phyloP scores from a whole-genome alignment of 2,113 vertebrate genomes.

The Mobula hypostoma region DNA sequence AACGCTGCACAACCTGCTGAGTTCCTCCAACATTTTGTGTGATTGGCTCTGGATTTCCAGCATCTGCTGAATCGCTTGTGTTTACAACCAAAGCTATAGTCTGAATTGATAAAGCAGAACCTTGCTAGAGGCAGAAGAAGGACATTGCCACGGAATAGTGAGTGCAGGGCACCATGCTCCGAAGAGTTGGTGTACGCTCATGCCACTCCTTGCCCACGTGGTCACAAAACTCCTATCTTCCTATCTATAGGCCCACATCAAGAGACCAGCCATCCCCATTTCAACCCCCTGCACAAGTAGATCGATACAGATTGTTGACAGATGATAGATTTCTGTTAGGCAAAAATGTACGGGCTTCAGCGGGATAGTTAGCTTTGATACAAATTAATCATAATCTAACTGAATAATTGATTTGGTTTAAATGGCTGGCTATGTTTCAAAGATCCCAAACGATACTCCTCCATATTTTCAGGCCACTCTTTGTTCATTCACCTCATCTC shows the following conservation, averaged over 20 bases:
- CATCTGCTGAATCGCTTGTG: no score
- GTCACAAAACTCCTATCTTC: no score
- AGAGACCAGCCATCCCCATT: background rate
- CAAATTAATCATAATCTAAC: background rate
- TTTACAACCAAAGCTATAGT: background rate
- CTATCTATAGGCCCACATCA: background rate
- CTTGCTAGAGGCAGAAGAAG: background rate
- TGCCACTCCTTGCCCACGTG: background rate
- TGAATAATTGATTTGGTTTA: background rate
- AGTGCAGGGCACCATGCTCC: background rate
- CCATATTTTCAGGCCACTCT: background rate
- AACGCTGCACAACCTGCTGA: no score
- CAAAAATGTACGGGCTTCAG: background rate
- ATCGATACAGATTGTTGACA: background rate
- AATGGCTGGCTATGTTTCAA: background rate
- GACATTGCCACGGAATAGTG: background rate
- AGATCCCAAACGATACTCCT: background rate
- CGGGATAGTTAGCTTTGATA: background rate
- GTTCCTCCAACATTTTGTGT: no score
- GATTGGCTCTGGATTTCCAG: no score
- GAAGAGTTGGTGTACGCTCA: background rate
- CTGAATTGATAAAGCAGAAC: background rate
- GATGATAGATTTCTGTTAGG: background rate
- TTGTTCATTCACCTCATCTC: no score
- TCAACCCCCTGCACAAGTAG: background rate